These are phyloP conservation scores for Propsilocerus akamusi DNA, from an alignment of 1,140 invertebrate genomes.

Conservation along the genomic window DNA sequence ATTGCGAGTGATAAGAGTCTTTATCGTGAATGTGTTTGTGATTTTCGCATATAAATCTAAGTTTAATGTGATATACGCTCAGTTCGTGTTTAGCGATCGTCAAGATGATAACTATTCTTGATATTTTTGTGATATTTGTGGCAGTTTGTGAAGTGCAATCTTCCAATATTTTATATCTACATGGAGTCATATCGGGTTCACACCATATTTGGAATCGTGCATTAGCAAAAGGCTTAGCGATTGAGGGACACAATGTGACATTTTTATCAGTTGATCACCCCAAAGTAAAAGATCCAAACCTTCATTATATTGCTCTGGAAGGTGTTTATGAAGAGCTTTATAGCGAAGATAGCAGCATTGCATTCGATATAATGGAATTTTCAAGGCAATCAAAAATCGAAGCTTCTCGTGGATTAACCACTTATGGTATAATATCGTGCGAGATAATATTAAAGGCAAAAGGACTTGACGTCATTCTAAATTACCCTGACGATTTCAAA, in stretches of 20 bases:
- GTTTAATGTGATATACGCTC: no score
- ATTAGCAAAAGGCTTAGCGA: slow-evolving; percentile 9
- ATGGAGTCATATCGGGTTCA: not conserved
- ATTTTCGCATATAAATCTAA: no score
- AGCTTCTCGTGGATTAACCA: no score
- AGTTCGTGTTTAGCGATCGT: no score
- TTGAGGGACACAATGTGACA: slow-evolving; percentile 12
- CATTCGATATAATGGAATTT: not conserved
- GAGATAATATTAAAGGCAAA: slow-evolving; percentile 6
- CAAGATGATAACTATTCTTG: no score
- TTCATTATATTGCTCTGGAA: slow-evolving; percentile 12
- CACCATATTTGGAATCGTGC: slow-evolving; percentile 7
- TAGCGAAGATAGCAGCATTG: no score
- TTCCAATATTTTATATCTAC: not conserved
- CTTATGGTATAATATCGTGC: not conserved
- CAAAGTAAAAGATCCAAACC: slow-evolving; percentile 8
- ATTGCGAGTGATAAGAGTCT: no score
- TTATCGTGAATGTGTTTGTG: no score
- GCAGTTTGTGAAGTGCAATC: no score
- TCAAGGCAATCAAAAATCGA: not conserved
- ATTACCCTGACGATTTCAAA: slow-evolving; percentile 11
- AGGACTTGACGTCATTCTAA: slow-evolving; percentile 8
- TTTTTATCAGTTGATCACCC: slow-evolving; percentile 10
- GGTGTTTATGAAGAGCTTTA: slow-evolving; percentile 9
- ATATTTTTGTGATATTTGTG: no score